Conservation (phyloP, 2,888 invertebrate genomes). For the Carterocephalus palaemon region DNA sequence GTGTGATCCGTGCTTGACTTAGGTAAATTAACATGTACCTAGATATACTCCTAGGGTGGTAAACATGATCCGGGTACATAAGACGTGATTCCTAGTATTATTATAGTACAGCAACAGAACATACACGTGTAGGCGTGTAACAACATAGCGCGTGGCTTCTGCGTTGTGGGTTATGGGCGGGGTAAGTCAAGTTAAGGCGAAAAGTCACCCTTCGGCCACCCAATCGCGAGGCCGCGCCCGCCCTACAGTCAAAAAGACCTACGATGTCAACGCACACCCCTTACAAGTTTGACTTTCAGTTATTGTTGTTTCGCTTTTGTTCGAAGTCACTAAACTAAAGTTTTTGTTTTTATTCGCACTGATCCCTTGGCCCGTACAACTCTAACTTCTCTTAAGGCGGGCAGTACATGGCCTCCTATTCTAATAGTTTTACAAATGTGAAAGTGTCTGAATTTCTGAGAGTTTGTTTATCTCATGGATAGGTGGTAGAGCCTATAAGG, state of each 20-base stretch:
- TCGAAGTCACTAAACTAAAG: neutral
- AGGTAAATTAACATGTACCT: too few species aligned
- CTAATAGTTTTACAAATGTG: too few species aligned
- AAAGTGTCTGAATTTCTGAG: too few species aligned
- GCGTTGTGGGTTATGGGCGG: slow-evolving; percentile 54
- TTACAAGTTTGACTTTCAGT: slow-evolving; percentile 20
- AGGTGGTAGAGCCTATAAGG: too few species aligned
- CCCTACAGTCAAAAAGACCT: slow-evolving; percentile 75
- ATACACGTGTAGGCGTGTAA: slow-evolving; percentile 27
- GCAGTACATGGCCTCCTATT: too few species aligned
- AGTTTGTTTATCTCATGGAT: too few species aligned
- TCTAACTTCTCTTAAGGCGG: too few species aligned
- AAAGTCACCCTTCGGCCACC: slow-evolving; percentile 68
- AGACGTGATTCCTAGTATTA: neutral
- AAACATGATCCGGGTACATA: too few species aligned
- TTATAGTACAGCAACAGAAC: slow-evolving; percentile 5
- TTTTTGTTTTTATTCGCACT: neutral
- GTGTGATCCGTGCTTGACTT: too few species aligned
- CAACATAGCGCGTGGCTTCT: slow-evolving; percentile 23
- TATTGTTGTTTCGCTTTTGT: slow-evolving; percentile 9
- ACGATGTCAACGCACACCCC: slow-evolving; percentile 55
- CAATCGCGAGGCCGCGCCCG: slow-evolving; percentile 64
- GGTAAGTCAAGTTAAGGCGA: slow-evolving; percentile 71
- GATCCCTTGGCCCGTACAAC: too few species aligned
- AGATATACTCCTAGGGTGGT: too few species aligned